Base-by-base conservation (phyloP, 23 tunicate genomes). In the Ciona savignyi region DNA sequence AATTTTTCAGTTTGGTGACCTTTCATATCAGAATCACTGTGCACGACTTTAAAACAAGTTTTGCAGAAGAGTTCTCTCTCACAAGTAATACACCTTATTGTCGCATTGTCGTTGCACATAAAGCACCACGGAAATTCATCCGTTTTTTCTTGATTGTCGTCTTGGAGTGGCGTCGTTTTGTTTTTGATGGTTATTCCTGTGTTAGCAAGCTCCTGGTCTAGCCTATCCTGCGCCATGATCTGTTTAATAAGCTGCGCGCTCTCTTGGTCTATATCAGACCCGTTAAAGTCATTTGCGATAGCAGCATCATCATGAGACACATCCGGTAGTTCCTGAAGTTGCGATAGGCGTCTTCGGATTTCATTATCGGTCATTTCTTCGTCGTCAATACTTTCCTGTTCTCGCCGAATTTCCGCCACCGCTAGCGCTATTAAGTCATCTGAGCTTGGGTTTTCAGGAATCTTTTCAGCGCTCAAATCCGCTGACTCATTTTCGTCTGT, bases 71-170 rank as follows among this genome's bases (percentile, higher is more conserved):
- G 73, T 60, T 89, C 96, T 20, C 74, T 51, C 9, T 89, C 96
- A 69, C 96, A 89, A 34, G 89, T 85, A n/a, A 74, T 27, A 66
- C 96, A 89, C 21, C 96, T 80, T n/a, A 83, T 56, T 0, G 81
- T 73, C 0, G 89, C 96, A 63, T 89, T 85, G 0, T 78, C 96
- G 63, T 89, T 89, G 73, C 96, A 89, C 74, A 89, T 78, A 29
- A 70, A 67, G 48, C 96, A 89, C 96, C 96, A 89, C 0, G 96
- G 96, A 1, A 89, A 60, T 63, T 89, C 96, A 4, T 83, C 89
- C n/a, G n/a, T n/a, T n/a, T n/a, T n/a, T n/a, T n/a, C n/a, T n/a
- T n/a, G n/a, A 20, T 62, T 75, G 20, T 74, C 79, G 2, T 60
- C 28, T 3, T 77, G 73, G 20, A 65, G 33, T 25, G 22, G 30